A percentile compares a stretch with the other conserved stretches of the same genome.
Conservation (phyloP, 30 jellyfish, hydroid and myxozoan genomes). For the Turritopsis dohrnii region DNA sequence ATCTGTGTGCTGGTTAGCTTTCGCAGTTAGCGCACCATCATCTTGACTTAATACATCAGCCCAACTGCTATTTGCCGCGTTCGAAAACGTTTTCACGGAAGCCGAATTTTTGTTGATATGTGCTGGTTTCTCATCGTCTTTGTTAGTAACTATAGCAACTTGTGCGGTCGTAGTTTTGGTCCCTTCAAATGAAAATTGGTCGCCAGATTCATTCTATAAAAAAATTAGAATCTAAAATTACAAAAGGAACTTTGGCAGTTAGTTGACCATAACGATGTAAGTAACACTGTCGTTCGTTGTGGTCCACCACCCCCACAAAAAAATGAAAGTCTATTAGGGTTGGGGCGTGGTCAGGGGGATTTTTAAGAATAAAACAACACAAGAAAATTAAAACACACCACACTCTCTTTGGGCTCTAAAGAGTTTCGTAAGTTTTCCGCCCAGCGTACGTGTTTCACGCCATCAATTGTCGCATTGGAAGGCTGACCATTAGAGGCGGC, state of each 20-base stretch:
- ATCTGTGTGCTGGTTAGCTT: not conserved
- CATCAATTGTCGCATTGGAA: not conserved
- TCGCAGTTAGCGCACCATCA: not conserved
- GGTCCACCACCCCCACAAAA: no score
- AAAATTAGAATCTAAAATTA: no score
- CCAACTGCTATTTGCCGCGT: not conserved
- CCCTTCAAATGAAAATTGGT: not conserved
- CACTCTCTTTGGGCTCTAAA: not conserved
- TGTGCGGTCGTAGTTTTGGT: not conserved
- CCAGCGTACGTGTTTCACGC: conserved; percentile 10
- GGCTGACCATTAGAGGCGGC: not conserved
- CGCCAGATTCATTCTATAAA: not conserved
- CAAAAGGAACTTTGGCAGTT: not conserved
- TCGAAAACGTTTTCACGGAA: not conserved
- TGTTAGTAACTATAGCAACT: not conserved
- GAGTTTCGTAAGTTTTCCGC: not conserved
- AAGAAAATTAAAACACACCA: not conserved
- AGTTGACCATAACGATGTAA: no score
- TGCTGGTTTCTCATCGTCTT: not conserved
- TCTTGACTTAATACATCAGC: not conserved
- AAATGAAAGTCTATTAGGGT: no score
- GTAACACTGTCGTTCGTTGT: no score
- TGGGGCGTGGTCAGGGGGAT: no score
- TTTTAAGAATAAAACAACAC: no score
- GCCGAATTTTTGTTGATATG: not conserved